A percentile compares a stretch with the other conserved stretches of the same genome.
phyloP scores from a whole-genome alignment of 2,797 vertebrate species.

The Intellagama lesueurii region DNA sequence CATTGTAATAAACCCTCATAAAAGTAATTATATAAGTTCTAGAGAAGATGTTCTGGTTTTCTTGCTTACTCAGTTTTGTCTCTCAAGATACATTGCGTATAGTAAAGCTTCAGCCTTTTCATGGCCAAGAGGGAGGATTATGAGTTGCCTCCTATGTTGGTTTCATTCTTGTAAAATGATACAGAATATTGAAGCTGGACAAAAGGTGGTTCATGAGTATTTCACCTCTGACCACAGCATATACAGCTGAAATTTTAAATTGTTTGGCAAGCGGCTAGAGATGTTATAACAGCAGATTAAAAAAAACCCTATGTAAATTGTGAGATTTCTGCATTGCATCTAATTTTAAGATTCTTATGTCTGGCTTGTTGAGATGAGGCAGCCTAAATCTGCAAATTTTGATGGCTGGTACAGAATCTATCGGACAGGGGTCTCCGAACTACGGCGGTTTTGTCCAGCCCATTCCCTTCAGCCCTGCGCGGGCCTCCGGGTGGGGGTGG shows the following conservation, averaged over 20 bases:
- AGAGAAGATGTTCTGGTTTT: too few relatives aligned
- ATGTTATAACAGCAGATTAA: neutral
- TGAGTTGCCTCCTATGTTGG: neutral
- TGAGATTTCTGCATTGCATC: neutral
- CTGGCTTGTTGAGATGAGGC: neutral
- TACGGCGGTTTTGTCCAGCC: too few relatives aligned
- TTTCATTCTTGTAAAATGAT: slow-evolving; percentile 4
- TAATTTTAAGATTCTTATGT: neutral
- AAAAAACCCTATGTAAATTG: neutral
- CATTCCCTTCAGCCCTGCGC: too few relatives aligned
- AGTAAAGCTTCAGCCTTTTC: neutral
- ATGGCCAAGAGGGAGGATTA: neutral
- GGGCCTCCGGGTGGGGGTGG: too few relatives aligned
- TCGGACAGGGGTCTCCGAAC: too few relatives aligned
- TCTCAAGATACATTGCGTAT: neutral
- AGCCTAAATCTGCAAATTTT: too few relatives aligned
- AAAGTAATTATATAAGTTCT: too few relatives aligned
- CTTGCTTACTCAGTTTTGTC: neutral
- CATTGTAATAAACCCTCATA: neutral
- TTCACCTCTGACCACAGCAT: neutral
- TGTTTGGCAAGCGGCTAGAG: neutral
- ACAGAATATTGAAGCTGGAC: neutral
- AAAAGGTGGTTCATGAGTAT: neutral
- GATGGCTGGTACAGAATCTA: too few relatives aligned
- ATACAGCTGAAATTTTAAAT: neutral